Evolutionary conservation across 1,140 invertebrate species (phyloP).

Genomic region (Brachystomella parvula): DNA sequence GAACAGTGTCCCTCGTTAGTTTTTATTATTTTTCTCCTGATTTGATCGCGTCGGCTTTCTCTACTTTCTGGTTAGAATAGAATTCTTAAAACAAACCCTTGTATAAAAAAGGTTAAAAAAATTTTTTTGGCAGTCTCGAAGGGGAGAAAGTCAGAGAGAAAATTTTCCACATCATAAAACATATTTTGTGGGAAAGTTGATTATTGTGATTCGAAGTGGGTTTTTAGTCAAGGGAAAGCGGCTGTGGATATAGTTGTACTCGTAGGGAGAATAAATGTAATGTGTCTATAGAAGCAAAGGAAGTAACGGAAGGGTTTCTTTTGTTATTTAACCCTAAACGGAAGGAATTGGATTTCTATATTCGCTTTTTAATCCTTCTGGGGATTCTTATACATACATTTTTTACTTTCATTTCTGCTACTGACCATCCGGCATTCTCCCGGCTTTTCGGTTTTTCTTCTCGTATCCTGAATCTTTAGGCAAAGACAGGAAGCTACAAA

Average conservation of each 20-base stretch:
- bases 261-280: background rate
- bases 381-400: too few species aligned
- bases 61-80: too few species aligned
- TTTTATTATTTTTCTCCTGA: too few species aligned
- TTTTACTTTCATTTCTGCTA: too few species aligned
- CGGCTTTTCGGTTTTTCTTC: too few species aligned
- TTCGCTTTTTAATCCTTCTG: background rate
- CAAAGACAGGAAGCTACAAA: too few species aligned
- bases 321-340: background rate
- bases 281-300: background rate
- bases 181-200: conserved; percentile 17
- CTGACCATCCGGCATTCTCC: too few species aligned
- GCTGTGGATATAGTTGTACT: background rate
- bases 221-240: background rate
- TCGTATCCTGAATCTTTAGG: too few species aligned
- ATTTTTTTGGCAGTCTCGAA: conserved; percentile 27
- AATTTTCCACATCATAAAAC: conserved; percentile 32
- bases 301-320: background rate
- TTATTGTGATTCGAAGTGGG: conserved; percentile 13
- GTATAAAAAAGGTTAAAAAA: too few species aligned
- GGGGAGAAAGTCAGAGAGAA: conserved; percentile 6
- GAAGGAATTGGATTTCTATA: background rate
- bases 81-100: too few species aligned
- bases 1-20: too few species aligned
- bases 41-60: too few species aligned